These are phyloP conservation scores for Orthosia gracilis DNA, from an alignment of 2,888 invertebrate genomes.

Conservation along the genomic window DNA sequence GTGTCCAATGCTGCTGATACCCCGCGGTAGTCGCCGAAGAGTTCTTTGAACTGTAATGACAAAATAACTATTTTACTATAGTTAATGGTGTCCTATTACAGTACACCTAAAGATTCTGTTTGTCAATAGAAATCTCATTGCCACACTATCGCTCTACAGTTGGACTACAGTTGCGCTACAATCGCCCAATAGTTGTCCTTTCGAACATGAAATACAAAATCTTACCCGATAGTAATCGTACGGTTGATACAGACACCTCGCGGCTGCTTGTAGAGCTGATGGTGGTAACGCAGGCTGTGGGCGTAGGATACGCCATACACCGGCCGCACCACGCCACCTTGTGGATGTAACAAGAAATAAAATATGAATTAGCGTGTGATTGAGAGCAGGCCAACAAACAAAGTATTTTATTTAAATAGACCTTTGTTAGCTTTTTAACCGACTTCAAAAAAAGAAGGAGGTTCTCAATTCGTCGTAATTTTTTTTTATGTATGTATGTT, in stretches of 20 bases:
- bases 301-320: constrained; percentile 93
- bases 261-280: constrained; percentile 93
- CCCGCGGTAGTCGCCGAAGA: constrained; percentile 91
- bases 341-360: background rate
- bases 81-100: no score
- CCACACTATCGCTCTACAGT: background rate
- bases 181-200: background rate
- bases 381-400: no score
- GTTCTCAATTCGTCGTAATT: no score
- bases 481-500: no score
- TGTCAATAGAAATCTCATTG: no score
- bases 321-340: constrained; percentile 94
- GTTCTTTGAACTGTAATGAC: constrained; percentile 90
- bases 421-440: no score
- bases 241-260: constrained; percentile 94
- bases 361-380: background rate
- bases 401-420: no score
- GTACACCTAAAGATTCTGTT: no score
- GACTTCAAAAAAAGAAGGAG: no score
- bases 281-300: constrained; percentile 93
- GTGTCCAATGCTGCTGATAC: constrained; percentile 95
- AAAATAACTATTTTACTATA: no score
- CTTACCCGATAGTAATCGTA: constrained; percentile 94
- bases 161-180: background rate
- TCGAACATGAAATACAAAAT: background rate